Evolutionary conservation across 2,113 vertebrate species (phyloP).

Genomic region (Falcunculus frontatus): DNA sequence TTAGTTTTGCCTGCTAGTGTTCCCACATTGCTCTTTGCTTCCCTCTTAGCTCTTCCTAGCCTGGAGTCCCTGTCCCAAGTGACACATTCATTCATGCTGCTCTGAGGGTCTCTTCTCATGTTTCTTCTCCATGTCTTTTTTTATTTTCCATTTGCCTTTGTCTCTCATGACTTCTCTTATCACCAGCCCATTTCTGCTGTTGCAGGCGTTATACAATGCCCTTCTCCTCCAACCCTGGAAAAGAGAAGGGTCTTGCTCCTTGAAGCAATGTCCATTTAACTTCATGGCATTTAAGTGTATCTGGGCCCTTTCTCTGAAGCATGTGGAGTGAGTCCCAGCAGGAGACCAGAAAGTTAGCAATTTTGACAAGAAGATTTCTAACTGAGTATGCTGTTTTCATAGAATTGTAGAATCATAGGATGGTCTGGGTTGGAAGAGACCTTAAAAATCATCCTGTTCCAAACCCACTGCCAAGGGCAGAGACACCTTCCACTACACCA

Average conservation of each 20-base stretch:
- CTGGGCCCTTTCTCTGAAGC: neutral
- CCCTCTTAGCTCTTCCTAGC: neutral
- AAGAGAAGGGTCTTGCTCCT: neutral
- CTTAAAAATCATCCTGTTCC: neutral
- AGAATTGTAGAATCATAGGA: neutral
- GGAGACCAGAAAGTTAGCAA: neutral
- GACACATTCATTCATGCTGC: neutral
- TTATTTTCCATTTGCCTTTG: neutral
- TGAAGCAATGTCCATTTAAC: neutral
- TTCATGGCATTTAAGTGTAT: neutral
- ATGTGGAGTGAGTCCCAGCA: neutral
- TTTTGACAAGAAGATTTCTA: neutral
- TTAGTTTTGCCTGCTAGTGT: neutral
- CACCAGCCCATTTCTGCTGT: neutral
- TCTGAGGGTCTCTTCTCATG: neutral
- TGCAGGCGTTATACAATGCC: neutral
- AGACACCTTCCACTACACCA: neutral
- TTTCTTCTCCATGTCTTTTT: neutral
- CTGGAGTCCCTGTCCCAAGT: neutral
- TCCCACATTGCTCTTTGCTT: neutral
- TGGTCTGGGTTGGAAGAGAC: neutral
- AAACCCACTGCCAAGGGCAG: neutral
- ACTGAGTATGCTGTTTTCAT: neutral
- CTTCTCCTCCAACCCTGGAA: neutral
- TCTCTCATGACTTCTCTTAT: neutral